Base-by-base conservation (phyloP, 2,113 vertebrate species). In the Orcinus orca region DNA sequence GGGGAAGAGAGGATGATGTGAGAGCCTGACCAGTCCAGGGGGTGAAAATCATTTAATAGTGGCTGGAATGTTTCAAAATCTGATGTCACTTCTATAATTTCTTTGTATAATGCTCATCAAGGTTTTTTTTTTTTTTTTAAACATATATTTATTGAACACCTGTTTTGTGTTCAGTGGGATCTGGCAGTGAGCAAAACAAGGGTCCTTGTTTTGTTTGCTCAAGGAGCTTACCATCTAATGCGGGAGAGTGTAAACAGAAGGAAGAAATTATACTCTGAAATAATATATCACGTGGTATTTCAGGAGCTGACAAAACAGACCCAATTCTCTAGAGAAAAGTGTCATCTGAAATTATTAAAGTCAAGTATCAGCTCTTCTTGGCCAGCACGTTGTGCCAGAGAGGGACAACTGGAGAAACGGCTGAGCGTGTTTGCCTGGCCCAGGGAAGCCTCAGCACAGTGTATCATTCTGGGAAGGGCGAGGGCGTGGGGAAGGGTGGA, bases 181-280 rank as follows among this genome's bases (percentile, higher is more conserved):
- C 77, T 84, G 63, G 50, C 53, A 71, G 15, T 90, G 50, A 87
- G 55, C 8, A 79, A 68, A 96, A 74, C 47, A 67, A 55, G 67
- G 55, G 3, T 26, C 12, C 29, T 60, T 95, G 53, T 87, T 96
- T 58, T 44, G 29, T 93, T 81, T 29, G n/a, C 18, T 90, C 44
- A 96, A 76, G 14, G 36, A 88, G 26, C 23, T 95, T 70, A 50
- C 68, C 60, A 63, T 96, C 41, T 96, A 93, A 80, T 79, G 38
- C 29, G 33, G 36, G 36, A 81, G 80, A 76, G 50, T 55, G 55
- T 82, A 77, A 86, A 77, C 44, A 79, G 58, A 76, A 95, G 71
- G 25, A 84, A 81, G 71, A 44, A 84, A 33, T 88, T 90, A 47
- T 36, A 33, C 58, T 65, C 47, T 70, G 74, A 76, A 96, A 62